phyloP scores from a whole-genome alignment of 2,113 vertebrate genomes.

The Narcine bancroftii region DNA sequence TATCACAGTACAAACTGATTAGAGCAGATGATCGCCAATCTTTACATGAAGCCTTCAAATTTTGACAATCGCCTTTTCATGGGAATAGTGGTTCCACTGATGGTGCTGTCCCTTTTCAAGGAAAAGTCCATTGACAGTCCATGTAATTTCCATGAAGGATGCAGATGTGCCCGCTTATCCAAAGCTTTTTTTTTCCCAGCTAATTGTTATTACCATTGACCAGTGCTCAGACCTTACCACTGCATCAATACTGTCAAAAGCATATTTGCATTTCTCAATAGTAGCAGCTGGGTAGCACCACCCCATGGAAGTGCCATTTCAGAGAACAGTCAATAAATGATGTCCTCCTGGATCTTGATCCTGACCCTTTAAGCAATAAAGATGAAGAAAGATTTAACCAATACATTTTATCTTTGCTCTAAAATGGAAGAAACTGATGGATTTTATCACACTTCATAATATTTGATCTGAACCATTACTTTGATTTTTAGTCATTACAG shows the following conservation, averaged over 20 bases:
- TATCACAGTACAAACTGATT: slow-evolving; percentile 20
- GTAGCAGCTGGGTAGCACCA: slow-evolving; percentile 13
- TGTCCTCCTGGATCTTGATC: not conserved
- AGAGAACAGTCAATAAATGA: not conserved
- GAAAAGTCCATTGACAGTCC: not conserved
- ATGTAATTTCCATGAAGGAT: not conserved
- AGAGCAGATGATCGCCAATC: not conserved
- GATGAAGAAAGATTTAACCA: too few species aligned
- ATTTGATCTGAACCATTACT: not conserved
- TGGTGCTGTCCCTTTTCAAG: not conserved
- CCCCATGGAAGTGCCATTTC: not conserved
- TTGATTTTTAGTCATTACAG: not conserved
- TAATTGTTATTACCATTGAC: slow-evolving; percentile 9
- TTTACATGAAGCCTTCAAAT: slow-evolving; percentile 27
- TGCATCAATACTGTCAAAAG: not conserved
- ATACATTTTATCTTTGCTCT: too few species aligned
- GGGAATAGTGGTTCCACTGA: not conserved
- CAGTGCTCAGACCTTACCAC: not conserved
- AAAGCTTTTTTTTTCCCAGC: not conserved
- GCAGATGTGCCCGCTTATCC: not conserved
- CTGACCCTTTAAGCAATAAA: not conserved
- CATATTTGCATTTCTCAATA: not conserved
- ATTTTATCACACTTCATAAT: too few species aligned
- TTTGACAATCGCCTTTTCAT: slow-evolving; percentile 20
- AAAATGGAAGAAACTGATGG: not conserved